Evolutionary conservation across 2,113 vertebrate species (phyloP).

Genomic region (Antennarius striatus): DNA sequence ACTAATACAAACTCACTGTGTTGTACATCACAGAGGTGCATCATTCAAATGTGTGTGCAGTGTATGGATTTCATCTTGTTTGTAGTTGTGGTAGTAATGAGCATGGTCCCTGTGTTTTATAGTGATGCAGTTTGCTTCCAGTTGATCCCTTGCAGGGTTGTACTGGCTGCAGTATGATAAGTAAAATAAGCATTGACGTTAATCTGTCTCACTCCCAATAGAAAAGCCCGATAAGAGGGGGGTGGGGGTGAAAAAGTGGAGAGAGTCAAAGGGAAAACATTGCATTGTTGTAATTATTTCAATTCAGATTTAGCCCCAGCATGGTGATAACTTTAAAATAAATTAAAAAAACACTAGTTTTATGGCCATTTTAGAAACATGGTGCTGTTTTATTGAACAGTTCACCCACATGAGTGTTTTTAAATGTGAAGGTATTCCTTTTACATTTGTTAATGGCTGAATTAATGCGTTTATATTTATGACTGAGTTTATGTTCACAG

Average conservation of each 20-base stretch:
- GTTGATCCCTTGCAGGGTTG: conserved; percentile 78
- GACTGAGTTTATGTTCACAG: too few relatives aligned
- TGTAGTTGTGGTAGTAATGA: conserved; percentile 6
- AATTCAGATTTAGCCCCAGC: conserved; percentile 4
- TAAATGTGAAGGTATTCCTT: too few relatives aligned
- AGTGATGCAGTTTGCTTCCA: conserved; percentile 57
- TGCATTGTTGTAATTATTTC: conserved; percentile 28
- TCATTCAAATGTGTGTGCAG: neutral
- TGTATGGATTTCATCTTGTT: neutral
- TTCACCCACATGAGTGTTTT: too few relatives aligned
- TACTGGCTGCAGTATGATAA: conserved; percentile 84
- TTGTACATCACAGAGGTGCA: conserved; percentile 1
- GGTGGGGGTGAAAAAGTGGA: conserved; percentile 58
- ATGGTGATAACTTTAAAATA: neutral
- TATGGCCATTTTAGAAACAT: too few relatives aligned
- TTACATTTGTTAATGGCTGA: too few relatives aligned
- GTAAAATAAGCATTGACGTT: conserved; percentile 85
- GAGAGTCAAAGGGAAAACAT: conserved; percentile 46
- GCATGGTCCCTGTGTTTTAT: conserved; percentile 37
- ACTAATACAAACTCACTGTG: neutral
- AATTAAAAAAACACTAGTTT: too few relatives aligned
- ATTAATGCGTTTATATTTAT: too few relatives aligned
- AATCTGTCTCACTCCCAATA: conserved; percentile 83
- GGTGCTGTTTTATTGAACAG: too few relatives aligned
- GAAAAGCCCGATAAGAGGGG: conserved; percentile 78